phyloP scores from a whole-genome alignment of 2,888 invertebrate species.

The Drosophila fungiperda region DNA sequence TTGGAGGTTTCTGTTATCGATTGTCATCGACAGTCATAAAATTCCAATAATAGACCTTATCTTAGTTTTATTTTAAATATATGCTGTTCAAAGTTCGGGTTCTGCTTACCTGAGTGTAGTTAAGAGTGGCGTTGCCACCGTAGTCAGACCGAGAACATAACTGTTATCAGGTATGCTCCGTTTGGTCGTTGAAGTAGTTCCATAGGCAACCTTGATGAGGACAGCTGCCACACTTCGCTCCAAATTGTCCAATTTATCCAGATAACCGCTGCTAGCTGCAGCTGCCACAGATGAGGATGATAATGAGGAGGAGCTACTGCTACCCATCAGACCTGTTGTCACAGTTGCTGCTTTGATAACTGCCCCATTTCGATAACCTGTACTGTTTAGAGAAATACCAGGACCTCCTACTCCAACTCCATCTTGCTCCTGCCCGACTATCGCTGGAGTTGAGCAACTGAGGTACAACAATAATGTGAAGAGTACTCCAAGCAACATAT shows the following conservation, averaged over 20 bases:
- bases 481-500: constrained; percentile 38
- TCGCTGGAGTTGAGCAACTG: constrained; percentile 48
- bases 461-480: constrained; percentile 30
- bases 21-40: neutral
- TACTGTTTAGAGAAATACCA: constrained; percentile 23
- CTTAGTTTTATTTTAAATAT: neutral
- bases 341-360: constrained; percentile 37
- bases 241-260: constrained; percentile 87
- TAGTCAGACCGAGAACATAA: constrained; percentile 87
- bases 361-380: constrained; percentile 23
- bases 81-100: neutral
- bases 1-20: neutral
- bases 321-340: constrained; percentile 13
- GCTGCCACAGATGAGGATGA: constrained; percentile 31
- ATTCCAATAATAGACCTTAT: neutral
- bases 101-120: constrained; percentile 86
- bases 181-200: constrained; percentile 88
- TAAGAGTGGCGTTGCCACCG: constrained; percentile 88
- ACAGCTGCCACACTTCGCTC: constrained; percentile 89
- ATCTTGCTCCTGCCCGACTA: constrained; percentile 66
- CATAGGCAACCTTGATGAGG: constrained; percentile 89
- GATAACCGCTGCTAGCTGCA: constrained; percentile 82
- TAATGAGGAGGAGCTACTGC: neutral
- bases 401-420: constrained; percentile 18
- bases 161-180: constrained; percentile 88